Evolutionary conservation across 2,113 vertebrate species (phyloP).

Genomic region (Okapia johnstoni): DNA sequence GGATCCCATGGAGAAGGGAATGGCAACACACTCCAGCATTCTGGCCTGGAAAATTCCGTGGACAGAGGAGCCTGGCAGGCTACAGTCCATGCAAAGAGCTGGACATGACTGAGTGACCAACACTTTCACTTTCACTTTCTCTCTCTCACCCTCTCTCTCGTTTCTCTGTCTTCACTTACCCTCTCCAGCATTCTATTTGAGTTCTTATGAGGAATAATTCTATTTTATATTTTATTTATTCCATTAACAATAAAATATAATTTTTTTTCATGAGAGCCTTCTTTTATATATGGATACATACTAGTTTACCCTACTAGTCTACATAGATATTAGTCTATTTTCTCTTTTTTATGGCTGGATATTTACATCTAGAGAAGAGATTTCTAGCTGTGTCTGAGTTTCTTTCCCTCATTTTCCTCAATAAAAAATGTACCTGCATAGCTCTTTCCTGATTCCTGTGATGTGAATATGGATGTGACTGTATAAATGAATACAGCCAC

Average conservation of each 20-base stretch:
- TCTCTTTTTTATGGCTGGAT: background rate
- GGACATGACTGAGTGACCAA: background rate
- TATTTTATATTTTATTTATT: background rate
- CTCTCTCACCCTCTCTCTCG: background rate
- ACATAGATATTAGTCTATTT: background rate
- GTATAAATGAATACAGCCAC: background rate
- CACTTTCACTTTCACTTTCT: background rate
- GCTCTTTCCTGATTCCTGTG: background rate
- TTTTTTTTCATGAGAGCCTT: background rate
- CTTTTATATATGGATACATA: background rate
- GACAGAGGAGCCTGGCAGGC: background rate
- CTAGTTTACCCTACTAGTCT: background rate
- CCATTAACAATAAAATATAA: background rate
- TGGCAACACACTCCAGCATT: background rate
- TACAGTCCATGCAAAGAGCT: background rate
- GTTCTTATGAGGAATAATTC: background rate
- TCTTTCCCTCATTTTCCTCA: background rate
- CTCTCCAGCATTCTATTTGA: background rate
- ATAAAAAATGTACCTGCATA: rapidly evolving
- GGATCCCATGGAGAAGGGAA: background rate
- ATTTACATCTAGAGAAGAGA: background rate
- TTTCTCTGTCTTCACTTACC: background rate
- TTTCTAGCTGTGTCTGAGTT: background rate
- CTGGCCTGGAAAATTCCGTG: background rate
- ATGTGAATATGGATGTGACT: background rate